Evolutionary conservation across 2,888 invertebrate species (phyloP), one percentile per base, ranked within the genome.

Genomic region (Pheosia gnoma): DNA sequence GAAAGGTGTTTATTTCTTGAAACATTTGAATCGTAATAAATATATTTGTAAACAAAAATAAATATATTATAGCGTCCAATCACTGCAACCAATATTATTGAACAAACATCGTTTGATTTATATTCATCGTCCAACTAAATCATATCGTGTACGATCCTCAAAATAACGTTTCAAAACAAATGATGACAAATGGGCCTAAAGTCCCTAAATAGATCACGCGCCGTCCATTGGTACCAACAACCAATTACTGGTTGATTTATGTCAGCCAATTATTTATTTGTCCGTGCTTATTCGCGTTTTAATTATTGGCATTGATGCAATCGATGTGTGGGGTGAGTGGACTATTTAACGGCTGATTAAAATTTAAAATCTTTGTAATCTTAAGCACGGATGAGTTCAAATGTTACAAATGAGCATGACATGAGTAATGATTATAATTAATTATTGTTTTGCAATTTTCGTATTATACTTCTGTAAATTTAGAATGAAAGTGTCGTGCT

Each of bases 211-310:
- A 63, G 77, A 74, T 72, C 77, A 76, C 59, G 25, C 49, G 61
- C 60, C 62, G 76, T 66, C 70, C 66, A 61, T 61, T 65, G 64
- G 72, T 76, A 76, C 70, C 76, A 79, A 77, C 71, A 75, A 67
- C 70, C 75, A 75, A 75, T 75, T 77, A 71, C 56, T 5, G 39
- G 13, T 64, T 78, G 81, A 80, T 79, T 75, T 77, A 80, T 79
- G 60, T 59, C 57, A 58, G 62, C 62, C 74, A 71, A 80, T 81
- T 78, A 81, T 75, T 81, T 75, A 77, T 73, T 53, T 80, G 80
- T 81, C 81, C 39, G 69, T 39, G 73, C 67, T 67, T 77, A 76
- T 76, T 79, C 79, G 79, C 79, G 71, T 76, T 79, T 75, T 78
- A 79, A 79, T 77, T 79, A 77, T 79, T 73, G 61, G 66, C 60